phyloP scores from a whole-genome alignment of 2,797 vertebrate genomes.

The Lycodopsis pacificus region DNA sequence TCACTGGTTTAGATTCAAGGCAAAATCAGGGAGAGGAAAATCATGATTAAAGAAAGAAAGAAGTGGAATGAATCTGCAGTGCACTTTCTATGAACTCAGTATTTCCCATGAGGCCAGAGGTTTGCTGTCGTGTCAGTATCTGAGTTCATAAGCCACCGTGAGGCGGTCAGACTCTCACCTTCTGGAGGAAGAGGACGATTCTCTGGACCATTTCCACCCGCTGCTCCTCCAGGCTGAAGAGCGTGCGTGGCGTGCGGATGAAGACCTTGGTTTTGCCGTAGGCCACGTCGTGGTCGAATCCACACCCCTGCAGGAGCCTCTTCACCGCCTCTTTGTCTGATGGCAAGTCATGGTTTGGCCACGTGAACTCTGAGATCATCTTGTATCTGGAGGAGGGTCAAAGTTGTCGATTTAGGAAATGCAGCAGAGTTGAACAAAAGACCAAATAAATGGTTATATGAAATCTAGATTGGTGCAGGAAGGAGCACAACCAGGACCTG shows the following conservation, averaged over 20 bases:
- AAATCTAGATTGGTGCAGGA: background rate
- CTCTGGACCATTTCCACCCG: constrained; percentile 92
- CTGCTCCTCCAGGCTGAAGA: constrained; percentile 96
- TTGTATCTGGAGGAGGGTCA: constrained; percentile 88
- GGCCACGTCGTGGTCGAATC: constrained; percentile 93
- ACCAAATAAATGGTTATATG: background rate
- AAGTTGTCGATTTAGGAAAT: background rate
- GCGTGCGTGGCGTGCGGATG: constrained; percentile 93
- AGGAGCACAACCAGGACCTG: background rate
- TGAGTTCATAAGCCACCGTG: background rate
- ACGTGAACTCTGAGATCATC: constrained; percentile 98
- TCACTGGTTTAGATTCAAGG: constrained; percentile 8
- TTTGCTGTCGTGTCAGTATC: background rate
- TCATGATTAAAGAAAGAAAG: background rate
- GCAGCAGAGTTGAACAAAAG: background rate
- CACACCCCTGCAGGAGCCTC: constrained; percentile 90
- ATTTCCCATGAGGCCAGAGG: background rate
- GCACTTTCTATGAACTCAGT: background rate
- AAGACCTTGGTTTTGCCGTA: constrained; percentile 98
- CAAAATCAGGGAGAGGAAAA: background rate
- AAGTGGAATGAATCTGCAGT: background rate
- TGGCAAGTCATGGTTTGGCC: constrained; percentile 95
- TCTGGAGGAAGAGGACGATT: constrained; percentile 97
- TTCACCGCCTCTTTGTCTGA: constrained; percentile 93
- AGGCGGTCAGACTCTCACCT: constrained; percentile 82